Percentiles rank a stretch among this genome's conserved stretches.
Evolutionary conservation across 2,888 invertebrate species (phyloP).

Genomic region (Zygothrica quintamaculata): DNA sequence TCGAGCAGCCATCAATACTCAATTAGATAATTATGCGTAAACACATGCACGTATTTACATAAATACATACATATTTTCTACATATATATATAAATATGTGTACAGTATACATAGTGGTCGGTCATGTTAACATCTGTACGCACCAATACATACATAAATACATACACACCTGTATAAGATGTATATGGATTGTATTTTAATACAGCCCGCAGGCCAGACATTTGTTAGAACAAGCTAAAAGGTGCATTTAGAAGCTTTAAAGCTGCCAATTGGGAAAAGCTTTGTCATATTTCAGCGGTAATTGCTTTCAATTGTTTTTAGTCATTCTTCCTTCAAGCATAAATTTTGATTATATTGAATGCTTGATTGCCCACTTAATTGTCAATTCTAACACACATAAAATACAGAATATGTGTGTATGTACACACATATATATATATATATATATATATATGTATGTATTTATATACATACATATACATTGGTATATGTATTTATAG

Average conservation of each 20-base stretch:
- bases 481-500: slow-evolving; percentile 1
- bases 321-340: slow-evolving; percentile 3
- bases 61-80: background rate
- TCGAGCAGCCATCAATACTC: slow-evolving; percentile 56
- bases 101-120: background rate
- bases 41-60: background rate
- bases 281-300: slow-evolving; percentile 20
- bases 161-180: background rate
- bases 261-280: slow-evolving; percentile 26
- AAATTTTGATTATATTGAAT: slow-evolving; percentile 10
- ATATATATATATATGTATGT: background rate
- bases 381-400: slow-evolving; percentile 18
- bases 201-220: slow-evolving; percentile 17
- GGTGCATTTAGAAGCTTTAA: slow-evolving; percentile 38
- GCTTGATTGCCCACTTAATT: slow-evolving; percentile 13
- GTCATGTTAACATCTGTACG: no score
- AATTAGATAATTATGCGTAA: slow-evolving; percentile 71
- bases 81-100: background rate
- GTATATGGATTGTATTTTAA: slow-evolving; percentile 21
- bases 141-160: background rate
- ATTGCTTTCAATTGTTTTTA: slow-evolving; percentile 30
- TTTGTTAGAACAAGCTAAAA: slow-evolving; percentile 6
- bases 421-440: no score
- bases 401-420: no score
- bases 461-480: slow-evolving; percentile 2